Evolutionary conservation across 2,113 vertebrate genomes (phyloP), one percentile per base, ranked within the genome.

Genomic region (Cinclus mexicanus): DNA sequence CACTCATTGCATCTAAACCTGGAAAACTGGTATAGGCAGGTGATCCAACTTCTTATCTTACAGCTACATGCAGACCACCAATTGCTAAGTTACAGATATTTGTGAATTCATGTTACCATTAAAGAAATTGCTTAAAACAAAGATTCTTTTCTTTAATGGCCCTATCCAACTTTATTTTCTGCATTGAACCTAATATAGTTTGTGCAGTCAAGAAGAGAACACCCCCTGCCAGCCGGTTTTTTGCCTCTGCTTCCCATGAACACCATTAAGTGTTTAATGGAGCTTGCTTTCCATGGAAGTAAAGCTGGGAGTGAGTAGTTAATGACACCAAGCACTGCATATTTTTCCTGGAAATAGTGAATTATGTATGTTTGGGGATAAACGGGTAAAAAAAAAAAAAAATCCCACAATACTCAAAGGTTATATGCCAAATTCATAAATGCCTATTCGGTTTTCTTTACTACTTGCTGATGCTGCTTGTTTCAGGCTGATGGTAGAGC

Each of bases 181-280:
- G 39, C 33, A 72, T 10, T 60, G 87, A 91, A 77, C 31, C 81
- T 71, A 59, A 46, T 26, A 61, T 1, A 49, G 35, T 44, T 59
- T 64, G 42, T 77, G 60, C 70, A 90, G 63, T 55, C 77, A 55
- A 69, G 82, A 86, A 63, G 41, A 67, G 46, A 89, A 71, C 49
- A 79, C 17, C 37, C 94, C 90, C 33, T 31, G 20, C 33, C 76
- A 87, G 57, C 28, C 49, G 28, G 28, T 2, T 50, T 93, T 90
- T 82, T 77, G 74, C 60, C n/a, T 77, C 56, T 49, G 63, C 72
- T 89, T 86, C 85, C 91, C 70, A 37, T 47, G 44, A 84, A 64
- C 49, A 52, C 70, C 55, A 83, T 84, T 63, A 86, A 7, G 56
- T 57, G 60, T 74, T 77, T 94, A 94, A 96, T 90, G 92, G 80